These are phyloP conservation scores for Sarcophaga bullata DNA, from an alignment of 1,140 invertebrate species.

Conservation along the genomic window DNA sequence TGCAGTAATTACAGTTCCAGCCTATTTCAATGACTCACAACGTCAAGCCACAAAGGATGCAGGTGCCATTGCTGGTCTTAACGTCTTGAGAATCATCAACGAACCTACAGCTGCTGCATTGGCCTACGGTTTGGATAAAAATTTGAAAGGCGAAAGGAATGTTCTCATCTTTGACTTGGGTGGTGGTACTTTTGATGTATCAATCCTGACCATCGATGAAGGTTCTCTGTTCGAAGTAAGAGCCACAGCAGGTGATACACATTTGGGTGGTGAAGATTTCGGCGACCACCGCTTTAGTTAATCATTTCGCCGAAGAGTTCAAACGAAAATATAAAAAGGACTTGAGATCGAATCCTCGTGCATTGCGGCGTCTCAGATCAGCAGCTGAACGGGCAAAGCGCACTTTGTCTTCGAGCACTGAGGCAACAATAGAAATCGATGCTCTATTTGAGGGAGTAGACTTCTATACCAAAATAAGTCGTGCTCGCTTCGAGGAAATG, in stretches of 20 bases:
- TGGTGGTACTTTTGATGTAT: slow-evolving; percentile 85
- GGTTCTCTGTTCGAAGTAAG: slow-evolving; percentile 82
- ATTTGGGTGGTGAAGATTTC: slow-evolving; percentile 78
- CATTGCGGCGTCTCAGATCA: slow-evolving; percentile 78
- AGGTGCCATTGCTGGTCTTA: slow-evolving; percentile 75
- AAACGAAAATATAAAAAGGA: slow-evolving; percentile 86
- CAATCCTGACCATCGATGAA: slow-evolving; percentile 85
- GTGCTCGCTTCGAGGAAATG: slow-evolving; percentile 86
- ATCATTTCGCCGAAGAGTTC: slow-evolving; percentile 80
- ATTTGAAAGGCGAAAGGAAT: slow-evolving; percentile 78
- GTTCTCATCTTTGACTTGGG: slow-evolving; percentile 80
- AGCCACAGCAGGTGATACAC: slow-evolving; percentile 80
- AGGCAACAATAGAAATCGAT: slow-evolving; percentile 78
- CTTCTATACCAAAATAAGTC: slow-evolving; percentile 84
- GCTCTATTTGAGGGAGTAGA: slow-evolving; percentile 79
- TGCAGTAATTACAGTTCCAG: slow-evolving; percentile 72
- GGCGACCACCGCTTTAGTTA: slow-evolving; percentile 83
- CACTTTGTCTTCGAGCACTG: slow-evolving; percentile 73
- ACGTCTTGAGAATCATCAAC: slow-evolving; percentile 77
- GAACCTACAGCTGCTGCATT: slow-evolving; percentile 80
- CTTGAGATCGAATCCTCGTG: slow-evolving; percentile 76
- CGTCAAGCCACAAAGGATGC: slow-evolving; percentile 75
- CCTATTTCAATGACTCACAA: slow-evolving; percentile 75
- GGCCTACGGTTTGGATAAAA: slow-evolving; percentile 80
- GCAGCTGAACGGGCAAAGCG: slow-evolving; percentile 78